These are phyloP conservation scores for Acanthisitta chloris DNA, from an alignment of 2,113 vertebrate genomes.

Conservation along the genomic window DNA sequence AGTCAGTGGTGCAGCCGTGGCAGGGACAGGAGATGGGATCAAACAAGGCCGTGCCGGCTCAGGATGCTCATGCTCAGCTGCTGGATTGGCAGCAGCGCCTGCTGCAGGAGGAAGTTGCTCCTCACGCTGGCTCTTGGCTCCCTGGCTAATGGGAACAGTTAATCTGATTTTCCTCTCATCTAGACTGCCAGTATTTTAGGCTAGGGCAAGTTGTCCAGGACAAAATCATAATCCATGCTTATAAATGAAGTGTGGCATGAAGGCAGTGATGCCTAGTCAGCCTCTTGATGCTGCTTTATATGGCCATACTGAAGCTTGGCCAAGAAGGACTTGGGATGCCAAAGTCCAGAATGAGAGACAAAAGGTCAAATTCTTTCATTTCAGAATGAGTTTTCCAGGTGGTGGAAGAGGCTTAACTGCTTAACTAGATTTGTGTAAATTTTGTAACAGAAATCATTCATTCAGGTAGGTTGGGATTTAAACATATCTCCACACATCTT, in stretches of 20 bases:
- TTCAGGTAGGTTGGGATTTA: not conserved
- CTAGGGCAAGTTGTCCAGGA: not conserved
- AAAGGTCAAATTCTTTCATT: not conserved
- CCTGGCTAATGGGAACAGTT: not conserved
- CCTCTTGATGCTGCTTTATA: not conserved
- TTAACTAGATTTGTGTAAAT: not conserved
- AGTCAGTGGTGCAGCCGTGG: not conserved
- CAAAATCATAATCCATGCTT: not conserved
- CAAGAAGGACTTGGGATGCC: not conserved
- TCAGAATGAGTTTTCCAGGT: conserved; percentile 7
- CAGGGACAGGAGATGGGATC: not conserved
- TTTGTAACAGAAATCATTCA: not conserved
- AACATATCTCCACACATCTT: not conserved
- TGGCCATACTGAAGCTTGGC: not conserved
- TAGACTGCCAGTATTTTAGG: not conserved
- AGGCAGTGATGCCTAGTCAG: not conserved
- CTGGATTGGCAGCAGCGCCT: rapidly evolving
- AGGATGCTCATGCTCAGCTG: not conserved
- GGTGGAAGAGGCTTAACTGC: not conserved
- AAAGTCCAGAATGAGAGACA: not conserved
- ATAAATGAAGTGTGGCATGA: not conserved
- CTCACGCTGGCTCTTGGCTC: not conserved
- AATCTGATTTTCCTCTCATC: conserved; percentile 5
- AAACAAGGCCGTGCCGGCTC: not conserved
- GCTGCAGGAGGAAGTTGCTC: not conserved